Evolutionary conservation across 1,140 invertebrate species (phyloP), one percentile per base, ranked within the genome.

Genomic region (Drosophila malerkotliana): DNA sequence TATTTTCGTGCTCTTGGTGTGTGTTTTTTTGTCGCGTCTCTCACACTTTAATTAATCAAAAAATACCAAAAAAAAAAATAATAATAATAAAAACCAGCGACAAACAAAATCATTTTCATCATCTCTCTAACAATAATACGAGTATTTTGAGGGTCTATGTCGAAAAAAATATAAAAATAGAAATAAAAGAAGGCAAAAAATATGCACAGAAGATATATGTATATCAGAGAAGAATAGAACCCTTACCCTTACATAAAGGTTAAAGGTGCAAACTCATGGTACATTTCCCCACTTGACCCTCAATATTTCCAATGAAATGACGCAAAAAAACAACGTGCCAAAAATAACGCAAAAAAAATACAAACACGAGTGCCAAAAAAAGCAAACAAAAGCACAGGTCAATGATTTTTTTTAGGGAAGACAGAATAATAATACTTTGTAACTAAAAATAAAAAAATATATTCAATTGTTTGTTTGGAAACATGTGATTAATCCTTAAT

Each of bases 1-100:
- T 24, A 4, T 51, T 28, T 69, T 15, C 37, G 51, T 73, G 72
- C 55, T 64, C 78, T 80, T 58, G 69, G 69, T 81, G 79, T 81
- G 49, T 80, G 54, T 72, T 64, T 72, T 64, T 71, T 64, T 77
- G 73, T 81, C 68, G 63, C 34, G 34, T 37, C 34, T 77, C 78
- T 78, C 79, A 81, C 79, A 81, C 79, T 82, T 82, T 82, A 81
- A 81, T 81, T 81, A 81, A 81, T 81, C 61, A 81, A 82, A 71
- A 49, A 32, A 55, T 9, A 59, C 54, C 67, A 44, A 73, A 49
- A 39, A 72, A 52, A 26, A 64, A 44, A 73, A 54, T 39, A 72
- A 52, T 18, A 64, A 60, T 7, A 55, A 48, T n/a, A 47, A 69
- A 57, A 59, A 54, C 28, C 21, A 54, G 52, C 56, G 37, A 59